Evolutionary conservation across 2,113 vertebrate genomes (phyloP).

Genomic region (Tinamus guttatus): DNA sequence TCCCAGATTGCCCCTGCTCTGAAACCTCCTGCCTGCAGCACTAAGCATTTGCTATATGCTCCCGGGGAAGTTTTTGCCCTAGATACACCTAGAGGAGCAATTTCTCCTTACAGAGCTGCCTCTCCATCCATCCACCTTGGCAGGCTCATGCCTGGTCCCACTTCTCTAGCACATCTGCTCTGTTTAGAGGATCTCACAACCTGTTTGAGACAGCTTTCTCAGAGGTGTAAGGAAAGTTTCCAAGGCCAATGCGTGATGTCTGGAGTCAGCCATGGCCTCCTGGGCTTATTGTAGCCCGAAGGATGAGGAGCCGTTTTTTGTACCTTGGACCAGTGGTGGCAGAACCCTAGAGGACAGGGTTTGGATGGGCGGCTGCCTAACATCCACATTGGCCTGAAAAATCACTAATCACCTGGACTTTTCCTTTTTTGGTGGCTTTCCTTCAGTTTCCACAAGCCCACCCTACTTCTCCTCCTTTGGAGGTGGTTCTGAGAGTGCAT

Average conservation of each 20-base stretch:
- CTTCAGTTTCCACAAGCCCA: neutral
- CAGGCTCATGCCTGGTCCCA: too few relatives aligned
- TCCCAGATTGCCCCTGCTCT: accelerated
- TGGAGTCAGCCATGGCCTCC: accelerated
- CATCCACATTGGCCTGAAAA: neutral
- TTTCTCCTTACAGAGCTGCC: neutral
- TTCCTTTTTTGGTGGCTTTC: neutral
- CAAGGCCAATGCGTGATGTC: accelerated
- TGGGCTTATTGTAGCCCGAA: neutral
- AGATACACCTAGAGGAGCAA: accelerated
- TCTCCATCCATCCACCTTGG: neutral
- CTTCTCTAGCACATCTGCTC: neutral
- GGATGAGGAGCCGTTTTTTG: accelerated
- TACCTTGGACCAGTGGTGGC: neutral
- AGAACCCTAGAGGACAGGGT: neutral
- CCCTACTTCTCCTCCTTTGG: neutral
- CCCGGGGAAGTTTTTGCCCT: neutral
- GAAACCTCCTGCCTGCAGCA: too few relatives aligned
- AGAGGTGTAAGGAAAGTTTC: neutral
- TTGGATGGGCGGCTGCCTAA: neutral
- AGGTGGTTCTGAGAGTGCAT: neutral
- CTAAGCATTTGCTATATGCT: neutral
- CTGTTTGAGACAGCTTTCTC: neutral
- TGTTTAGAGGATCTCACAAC: too few relatives aligned
- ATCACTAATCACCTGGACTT: neutral